These are phyloP conservation scores for Drosophila neotestacea DNA, from an alignment of 2,888 invertebrate genomes.

Conservation along the genomic window DNA sequence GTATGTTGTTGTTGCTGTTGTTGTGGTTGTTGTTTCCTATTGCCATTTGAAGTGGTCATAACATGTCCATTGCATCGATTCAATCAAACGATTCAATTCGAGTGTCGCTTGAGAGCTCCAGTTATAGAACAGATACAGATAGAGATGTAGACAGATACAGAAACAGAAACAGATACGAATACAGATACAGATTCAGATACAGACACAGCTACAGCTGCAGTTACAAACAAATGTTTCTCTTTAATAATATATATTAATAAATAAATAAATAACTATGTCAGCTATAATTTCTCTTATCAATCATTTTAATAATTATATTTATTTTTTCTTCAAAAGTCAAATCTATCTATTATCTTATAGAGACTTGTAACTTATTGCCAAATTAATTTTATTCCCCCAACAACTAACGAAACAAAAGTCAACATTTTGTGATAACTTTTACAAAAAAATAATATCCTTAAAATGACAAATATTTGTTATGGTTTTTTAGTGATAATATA, in stretches of 20 bases:
- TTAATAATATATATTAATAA: neutral
- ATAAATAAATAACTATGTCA: slow-evolving; percentile 1
- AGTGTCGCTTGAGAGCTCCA: slow-evolving; percentile 12
- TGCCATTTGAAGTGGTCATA: slow-evolving; percentile 20
- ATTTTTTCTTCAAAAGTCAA: neutral
- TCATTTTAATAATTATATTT: slow-evolving; percentile 8
- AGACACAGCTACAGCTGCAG: neutral
- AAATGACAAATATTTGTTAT: too few relatives aligned
- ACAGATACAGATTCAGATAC: neutral
- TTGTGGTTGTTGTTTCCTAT: slow-evolving; percentile 5
- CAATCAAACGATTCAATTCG: slow-evolving; percentile 20
- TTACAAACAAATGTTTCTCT: neutral
- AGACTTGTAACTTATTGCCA: neutral
- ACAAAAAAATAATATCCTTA: too few relatives aligned
- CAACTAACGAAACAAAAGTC: too few relatives aligned
- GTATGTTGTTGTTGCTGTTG: neutral
- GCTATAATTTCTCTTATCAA: slow-evolving; percentile 41
- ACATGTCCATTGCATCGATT: slow-evolving; percentile 2
- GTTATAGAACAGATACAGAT: neutral
- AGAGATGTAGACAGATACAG: slow-evolving; percentile 4
- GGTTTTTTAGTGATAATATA: too few relatives aligned
- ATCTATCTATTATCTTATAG: slow-evolving; percentile 3
- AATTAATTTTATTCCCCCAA: neutral
- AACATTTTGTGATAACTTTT: too few relatives aligned
- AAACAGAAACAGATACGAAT: neutral